Evolutionary conservation across 2,888 invertebrate genomes (phyloP), one percentile per base, ranked within the genome.

Genomic region (Antheraea assamensis): DNA sequence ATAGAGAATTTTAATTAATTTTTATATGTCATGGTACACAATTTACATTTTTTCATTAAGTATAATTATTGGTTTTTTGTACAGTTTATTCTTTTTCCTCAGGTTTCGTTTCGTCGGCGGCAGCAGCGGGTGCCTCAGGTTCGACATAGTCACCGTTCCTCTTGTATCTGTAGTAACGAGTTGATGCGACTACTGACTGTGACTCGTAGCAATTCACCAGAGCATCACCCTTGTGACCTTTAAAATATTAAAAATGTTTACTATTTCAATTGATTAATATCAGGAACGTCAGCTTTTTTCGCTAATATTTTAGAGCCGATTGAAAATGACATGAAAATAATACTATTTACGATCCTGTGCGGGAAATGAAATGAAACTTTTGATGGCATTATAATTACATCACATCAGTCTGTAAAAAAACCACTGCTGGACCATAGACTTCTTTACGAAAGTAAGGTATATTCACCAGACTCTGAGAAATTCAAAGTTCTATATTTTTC

Each of bases 181-280:
- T 85, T 27, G 88, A 83, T 0, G 90, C 94, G 2, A 89, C 91
- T 49, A 89, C 93, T 7, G 94, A 93, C 35, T 89, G 85, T 10
- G 89, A 83, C 75, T 93, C 91, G 79, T 95, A 95, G 83, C 96
- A 96, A 83, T 95, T 95, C 75, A 95, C 90, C 21, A 96, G 88
- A 1, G 96, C 96, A 83, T 96, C 96, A 30, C 96, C 96, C 64
- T 93, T 90, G 74, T 92, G 95, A 74, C 97, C 98, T 80, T 71
- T n/a, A 71, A 76, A 35, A 73, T 66, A 10, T 71, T 30, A 71
- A 8, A 70, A 35, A 71, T 47, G n/a, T 17, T 8, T 70, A 75
- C 35, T 21, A 24, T 52, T 7, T 42, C 13, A 2, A 42, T 21
- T 13, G 19, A 17, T 21, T 52, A 52, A 52, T 52, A 52, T 21